phyloP scores from a whole-genome alignment of 2,888 invertebrate species.

The Chorisops tibialis region DNA sequence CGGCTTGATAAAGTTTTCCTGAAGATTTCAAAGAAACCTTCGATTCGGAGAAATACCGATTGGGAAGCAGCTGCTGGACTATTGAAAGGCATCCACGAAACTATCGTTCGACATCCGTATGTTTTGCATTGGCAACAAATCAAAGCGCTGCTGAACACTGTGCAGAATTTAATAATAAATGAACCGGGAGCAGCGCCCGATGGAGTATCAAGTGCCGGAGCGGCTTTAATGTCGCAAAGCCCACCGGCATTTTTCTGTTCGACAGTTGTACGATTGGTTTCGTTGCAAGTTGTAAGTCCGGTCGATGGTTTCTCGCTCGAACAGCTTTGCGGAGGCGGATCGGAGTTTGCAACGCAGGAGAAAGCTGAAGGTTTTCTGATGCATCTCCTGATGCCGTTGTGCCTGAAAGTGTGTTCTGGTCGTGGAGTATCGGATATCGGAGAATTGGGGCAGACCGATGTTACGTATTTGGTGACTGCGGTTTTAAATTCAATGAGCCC shows the following conservation, averaged over 20 bases:
- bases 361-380: constrained; percentile 94
- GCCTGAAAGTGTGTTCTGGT: constrained; percentile 91
- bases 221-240: constrained; percentile 83
- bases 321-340: constrained; percentile 89
- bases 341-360: constrained; percentile 83
- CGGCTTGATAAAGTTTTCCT: constrained; percentile 94
- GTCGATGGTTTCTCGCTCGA: constrained; percentile 90
- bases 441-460: constrained; percentile 82
- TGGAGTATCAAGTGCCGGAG: constrained; percentile 77
- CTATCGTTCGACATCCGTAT: constrained; percentile 88
- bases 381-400: constrained; percentile 94
- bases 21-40: constrained; percentile 95
- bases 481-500: constrained; percentile 85
- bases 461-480: constrained; percentile 84
- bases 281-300: constrained; percentile 90
- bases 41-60: constrained; percentile 87
- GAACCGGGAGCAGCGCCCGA: constrained; percentile 60
- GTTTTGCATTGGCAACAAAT: constrained; percentile 95
- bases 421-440: constrained; percentile 87
- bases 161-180: constrained; percentile 64
- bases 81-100: constrained; percentile 91
- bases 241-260: constrained; percentile 95
- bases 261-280: constrained; percentile 90
- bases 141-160: constrained; percentile 79
- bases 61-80: constrained; percentile 96